phyloP scores from a whole-genome alignment of 2,113 vertebrate genomes.

The Sphaerodactylus townsendi region DNA sequence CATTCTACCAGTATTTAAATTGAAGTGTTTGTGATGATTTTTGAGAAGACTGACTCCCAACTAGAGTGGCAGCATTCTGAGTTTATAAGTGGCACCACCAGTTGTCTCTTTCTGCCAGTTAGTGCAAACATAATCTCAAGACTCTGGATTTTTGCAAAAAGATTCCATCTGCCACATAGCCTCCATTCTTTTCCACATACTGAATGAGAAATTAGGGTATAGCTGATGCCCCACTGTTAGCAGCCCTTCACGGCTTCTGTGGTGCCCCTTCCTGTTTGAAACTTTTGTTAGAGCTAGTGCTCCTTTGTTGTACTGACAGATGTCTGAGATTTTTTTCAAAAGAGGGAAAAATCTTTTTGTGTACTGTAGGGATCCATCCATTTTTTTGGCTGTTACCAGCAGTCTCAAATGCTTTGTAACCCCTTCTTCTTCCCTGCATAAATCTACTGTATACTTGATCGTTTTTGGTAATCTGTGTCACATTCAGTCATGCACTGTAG shows the following conservation, averaged over 20 bases:
- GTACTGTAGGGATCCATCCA: no score
- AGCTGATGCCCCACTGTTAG: not conserved
- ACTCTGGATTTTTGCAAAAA: not conserved
- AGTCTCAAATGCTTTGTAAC: not conserved
- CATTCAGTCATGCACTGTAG: no score
- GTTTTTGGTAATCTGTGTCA: no score
- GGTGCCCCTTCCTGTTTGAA: not conserved
- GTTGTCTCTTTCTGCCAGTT: not conserved
- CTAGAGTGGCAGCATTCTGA: not conserved
- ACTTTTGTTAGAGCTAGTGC: no score
- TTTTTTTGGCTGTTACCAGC: no score
- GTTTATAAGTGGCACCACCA: not conserved
- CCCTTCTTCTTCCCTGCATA: not conserved
- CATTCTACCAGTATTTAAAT: not conserved
- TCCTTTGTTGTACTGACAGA: no score
- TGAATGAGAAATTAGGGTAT: not conserved
- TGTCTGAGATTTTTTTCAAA: no score
- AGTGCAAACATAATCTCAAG: not conserved
- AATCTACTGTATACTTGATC: no score
- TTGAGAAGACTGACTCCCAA: not conserved
- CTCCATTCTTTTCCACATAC: not conserved
- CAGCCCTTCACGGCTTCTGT: not conserved
- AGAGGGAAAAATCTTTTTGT: no score
- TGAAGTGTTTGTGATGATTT: not conserved
- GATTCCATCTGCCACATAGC: no score